phyloP scores from a whole-genome alignment of 1,140 invertebrate genomes.

The Amphibalanus amphitrite region DNA sequence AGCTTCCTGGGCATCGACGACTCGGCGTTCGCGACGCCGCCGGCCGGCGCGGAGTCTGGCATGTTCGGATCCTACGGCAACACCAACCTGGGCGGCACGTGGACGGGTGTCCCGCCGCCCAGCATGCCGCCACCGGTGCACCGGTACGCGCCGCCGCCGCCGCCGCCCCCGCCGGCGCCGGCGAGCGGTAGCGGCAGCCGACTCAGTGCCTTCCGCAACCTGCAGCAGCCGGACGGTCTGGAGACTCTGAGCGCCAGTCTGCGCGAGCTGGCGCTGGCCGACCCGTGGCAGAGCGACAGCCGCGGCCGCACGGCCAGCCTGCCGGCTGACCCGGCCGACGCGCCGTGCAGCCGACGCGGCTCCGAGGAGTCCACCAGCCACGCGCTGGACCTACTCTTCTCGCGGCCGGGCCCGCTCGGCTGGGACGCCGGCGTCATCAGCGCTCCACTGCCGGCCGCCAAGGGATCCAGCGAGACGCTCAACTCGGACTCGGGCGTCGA shows the following conservation, averaged over 20 bases:
- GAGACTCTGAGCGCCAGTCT: neutral
- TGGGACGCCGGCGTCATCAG: neutral
- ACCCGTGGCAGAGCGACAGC: neutral
- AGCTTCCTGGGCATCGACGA: neutral
- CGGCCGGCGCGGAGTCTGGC: too few species aligned
- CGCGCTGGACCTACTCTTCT: neutral
- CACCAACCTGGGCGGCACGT: neutral
- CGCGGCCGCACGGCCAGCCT: neutral
- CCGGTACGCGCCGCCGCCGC: too few species aligned
- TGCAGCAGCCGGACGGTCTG: neutral
- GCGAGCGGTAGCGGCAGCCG: too few species aligned
- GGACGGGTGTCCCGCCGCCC: neutral
- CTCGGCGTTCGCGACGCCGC: neutral
- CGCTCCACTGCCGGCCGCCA: neutral
- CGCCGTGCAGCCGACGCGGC: neutral
- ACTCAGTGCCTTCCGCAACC: neutral
- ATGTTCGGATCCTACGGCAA: neutral
- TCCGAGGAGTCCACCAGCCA: neutral
- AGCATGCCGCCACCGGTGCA: neutral
- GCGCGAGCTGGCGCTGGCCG: conserved; percentile 1
- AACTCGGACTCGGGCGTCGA: conserved; percentile 2
- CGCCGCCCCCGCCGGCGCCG: too few species aligned
- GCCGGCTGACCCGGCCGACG: neutral
- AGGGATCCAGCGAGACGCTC: conserved; percentile 2
- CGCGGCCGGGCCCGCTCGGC: neutral